phyloP scores from a whole-genome alignment of 2,888 invertebrate genomes.

The Epistrophella euchroma region DNA sequence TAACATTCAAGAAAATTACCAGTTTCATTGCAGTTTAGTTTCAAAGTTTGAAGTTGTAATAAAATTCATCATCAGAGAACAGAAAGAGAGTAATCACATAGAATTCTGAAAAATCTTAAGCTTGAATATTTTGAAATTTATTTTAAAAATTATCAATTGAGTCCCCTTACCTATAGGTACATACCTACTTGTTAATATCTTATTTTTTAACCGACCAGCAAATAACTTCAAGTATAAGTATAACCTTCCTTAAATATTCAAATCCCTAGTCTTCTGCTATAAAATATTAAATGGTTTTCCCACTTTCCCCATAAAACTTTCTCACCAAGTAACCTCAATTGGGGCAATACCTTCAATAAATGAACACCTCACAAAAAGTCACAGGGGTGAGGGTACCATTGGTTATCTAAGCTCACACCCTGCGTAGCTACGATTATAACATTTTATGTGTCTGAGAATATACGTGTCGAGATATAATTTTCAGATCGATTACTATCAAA shows the following conservation, averaged over 20 bases:
- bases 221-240: background rate
- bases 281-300: conserved; percentile 32
- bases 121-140: no score
- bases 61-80: background rate
- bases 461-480: conserved; percentile 40
- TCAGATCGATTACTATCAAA: conserved; percentile 35
- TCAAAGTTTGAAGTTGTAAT: background rate
- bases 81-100: no score
- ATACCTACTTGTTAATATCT: background rate
- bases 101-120: no score
- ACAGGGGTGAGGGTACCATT: background rate
- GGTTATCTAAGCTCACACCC: background rate
- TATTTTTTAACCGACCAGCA: background rate
- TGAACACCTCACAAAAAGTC: background rate
- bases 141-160: background rate
- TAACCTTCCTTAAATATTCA: conserved; percentile 13
- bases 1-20: background rate
- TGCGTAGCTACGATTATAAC: conserved; percentile 25
- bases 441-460: conserved; percentile 36
- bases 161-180: background rate
- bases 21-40: conserved; percentile 7
- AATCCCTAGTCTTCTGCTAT: conserved; percentile 14
- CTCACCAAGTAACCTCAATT: conserved; percentile 24
- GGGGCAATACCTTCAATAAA: conserved; percentile 16
- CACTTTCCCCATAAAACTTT: conserved; percentile 22